Percentiles rank a stretch among this genome's conserved stretches.
Evolutionary conservation across 2,113 vertebrate species (phyloP).

Genomic region (Pithys albifrons): DNA sequence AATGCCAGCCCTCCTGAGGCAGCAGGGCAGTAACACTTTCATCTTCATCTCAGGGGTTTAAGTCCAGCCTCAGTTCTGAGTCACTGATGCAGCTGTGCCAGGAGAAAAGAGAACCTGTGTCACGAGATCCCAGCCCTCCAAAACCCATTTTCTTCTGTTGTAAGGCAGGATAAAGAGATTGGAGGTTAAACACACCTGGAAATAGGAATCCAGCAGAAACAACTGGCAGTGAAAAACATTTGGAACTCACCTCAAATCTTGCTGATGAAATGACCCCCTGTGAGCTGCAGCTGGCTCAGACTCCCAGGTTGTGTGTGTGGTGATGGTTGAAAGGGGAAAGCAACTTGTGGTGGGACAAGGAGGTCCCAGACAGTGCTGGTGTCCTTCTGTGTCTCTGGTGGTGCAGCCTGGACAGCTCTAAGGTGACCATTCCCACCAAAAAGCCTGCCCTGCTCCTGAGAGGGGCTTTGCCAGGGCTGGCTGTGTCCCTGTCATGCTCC

Average conservation of each 20-base stretch:
- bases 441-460: not conserved
- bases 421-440: not conserved
- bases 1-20: not conserved
- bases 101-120: not conserved
- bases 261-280: fast-evolving
- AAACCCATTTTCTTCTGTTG: not conserved
- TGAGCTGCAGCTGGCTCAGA: not conserved
- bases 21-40: not conserved
- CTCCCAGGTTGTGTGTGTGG: not conserved
- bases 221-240: not conserved
- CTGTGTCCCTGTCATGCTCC: not conserved
- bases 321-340: not conserved
- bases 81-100: not conserved
- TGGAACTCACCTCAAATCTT: not conserved
- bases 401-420: not conserved
- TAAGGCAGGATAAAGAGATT: not conserved
- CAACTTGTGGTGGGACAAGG: not conserved
- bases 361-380: not conserved
- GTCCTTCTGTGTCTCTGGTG: not conserved
- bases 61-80: not conserved
- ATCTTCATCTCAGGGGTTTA: not conserved
- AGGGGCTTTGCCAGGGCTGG: fast-evolving
- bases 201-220: not conserved
- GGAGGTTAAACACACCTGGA: not conserved
- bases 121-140: not conserved